Percentiles rank a stretch among this genome's conserved stretches.
Conservation (phyloP, 2,113 vertebrate genomes). For the Steatornis caripensis region DNA sequence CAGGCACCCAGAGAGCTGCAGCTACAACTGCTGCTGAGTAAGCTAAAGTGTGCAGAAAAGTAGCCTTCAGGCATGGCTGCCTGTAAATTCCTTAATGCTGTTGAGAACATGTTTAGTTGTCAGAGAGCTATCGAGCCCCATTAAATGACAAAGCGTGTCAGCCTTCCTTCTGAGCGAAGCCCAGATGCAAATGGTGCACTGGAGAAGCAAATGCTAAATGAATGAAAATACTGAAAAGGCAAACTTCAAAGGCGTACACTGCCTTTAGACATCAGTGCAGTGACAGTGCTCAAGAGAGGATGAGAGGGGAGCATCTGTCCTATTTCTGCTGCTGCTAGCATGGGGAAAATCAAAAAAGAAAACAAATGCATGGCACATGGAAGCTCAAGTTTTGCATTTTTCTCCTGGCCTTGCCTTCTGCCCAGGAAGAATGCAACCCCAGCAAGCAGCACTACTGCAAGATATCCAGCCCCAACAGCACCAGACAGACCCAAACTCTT, state of each 20-base stretch:
- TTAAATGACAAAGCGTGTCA: constrained; percentile 32
- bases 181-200: neutral
- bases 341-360: neutral
- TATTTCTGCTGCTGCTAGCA: neutral
- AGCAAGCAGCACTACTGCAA: neutral
- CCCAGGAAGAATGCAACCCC: neutral
- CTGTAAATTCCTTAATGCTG: constrained; percentile 25
- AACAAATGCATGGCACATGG: neutral
- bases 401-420: neutral
- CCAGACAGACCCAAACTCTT: neutral
- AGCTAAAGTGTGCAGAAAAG: neutral
- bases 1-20: neutral
- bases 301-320: neutral
- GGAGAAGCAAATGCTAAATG: neutral
- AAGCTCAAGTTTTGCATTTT: neutral
- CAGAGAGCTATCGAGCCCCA: constrained; percentile 14
- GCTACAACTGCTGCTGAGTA: constrained; percentile 24
- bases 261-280: neutral
- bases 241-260: neutral
- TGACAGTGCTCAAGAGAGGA: neutral
- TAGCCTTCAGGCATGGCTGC: constrained; percentile 17
- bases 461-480: neutral
- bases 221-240: constrained; percentile 17
- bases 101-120: constrained; percentile 31
- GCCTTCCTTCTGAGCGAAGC: constrained; percentile 11